Percentiles rank a stretch among this genome's conserved stretches.
Evolutionary conservation across 2,797 vertebrate species (phyloP).

Genomic region (Acrocephalus scirpaceus): DNA sequence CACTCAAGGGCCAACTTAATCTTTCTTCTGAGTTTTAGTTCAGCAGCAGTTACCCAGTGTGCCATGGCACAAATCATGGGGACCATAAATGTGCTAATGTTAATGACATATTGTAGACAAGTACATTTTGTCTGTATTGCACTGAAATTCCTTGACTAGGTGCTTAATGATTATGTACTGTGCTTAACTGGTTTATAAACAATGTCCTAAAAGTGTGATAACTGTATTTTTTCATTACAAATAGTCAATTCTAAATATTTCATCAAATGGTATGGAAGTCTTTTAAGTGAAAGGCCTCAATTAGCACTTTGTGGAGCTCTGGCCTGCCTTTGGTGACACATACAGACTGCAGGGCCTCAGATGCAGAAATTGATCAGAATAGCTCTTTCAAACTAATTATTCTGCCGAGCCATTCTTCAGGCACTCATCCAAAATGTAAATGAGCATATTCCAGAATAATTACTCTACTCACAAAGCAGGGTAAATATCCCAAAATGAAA

Average conservation of each 20-base stretch:
- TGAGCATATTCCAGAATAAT: conserved; percentile 40
- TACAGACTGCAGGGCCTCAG: conserved; percentile 15
- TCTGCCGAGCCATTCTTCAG: conserved; percentile 12
- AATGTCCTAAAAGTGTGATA: not conserved
- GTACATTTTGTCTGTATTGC: not conserved
- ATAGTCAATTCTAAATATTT: not conserved
- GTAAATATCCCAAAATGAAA: conserved; percentile 36
- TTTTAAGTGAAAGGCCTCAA: not conserved
- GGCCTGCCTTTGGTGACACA: not conserved
- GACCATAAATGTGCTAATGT: not conserved
- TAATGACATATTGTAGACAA: not conserved
- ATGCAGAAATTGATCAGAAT: conserved; percentile 38
- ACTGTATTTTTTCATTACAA: not conserved
- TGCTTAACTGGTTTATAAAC: not conserved
- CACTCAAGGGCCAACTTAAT: not conserved
- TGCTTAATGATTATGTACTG: not conserved
- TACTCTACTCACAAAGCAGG: not conserved
- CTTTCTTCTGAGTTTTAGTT: not conserved
- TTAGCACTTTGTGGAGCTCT: not conserved
- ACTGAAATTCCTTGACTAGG: not conserved
- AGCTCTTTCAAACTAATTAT: conserved; percentile 43
- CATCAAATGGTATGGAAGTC: not conserved
- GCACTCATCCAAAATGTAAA: conserved; percentile 49
- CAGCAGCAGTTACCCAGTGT: not conserved
- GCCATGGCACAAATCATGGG: not conserved